These are phyloP conservation scores for Epizoanthus illoricatus DNA, from an alignment of 92 coral and sea anemone genomes.

Conservation along the genomic window DNA sequence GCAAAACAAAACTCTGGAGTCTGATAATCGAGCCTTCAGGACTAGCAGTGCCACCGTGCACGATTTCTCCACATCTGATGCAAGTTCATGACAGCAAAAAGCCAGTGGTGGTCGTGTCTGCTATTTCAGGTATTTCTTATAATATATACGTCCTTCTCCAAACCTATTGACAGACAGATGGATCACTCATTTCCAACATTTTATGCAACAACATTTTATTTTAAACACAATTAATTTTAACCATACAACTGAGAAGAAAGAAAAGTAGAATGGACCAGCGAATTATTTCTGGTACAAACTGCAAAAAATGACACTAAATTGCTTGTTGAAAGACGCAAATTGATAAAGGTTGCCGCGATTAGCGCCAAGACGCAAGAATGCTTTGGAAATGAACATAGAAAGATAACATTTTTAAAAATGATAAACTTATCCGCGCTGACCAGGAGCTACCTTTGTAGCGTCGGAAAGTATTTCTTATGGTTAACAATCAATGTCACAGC, in stretches of 20 bases:
- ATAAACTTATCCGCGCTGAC: background rate
- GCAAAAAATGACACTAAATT: background rate
- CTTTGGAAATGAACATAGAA: background rate
- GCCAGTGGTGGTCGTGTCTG: background rate
- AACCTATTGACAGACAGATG: too few relatives aligned
- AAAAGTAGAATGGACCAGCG: too few relatives aligned
- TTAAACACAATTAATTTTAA: background rate
- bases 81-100: slow-evolving; percentile 22
- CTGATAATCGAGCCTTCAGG: background rate
- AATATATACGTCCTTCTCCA: too few relatives aligned
- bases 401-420: background rate
- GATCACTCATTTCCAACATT: too few relatives aligned
- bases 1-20: background rate
- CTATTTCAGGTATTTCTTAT: slow-evolving; percentile 1
- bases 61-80: slow-evolving; percentile 14
- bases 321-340: slow-evolving; percentile 30
- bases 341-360: slow-evolving; percentile 26
- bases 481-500: background rate
- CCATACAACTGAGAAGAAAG: too few relatives aligned
- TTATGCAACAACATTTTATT: too few relatives aligned
- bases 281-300: background rate
- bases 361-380: slow-evolving; percentile 11
- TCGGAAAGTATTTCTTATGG: background rate
- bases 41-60: background rate
- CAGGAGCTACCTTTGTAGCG: background rate